Evolutionary conservation across 1,140 invertebrate species (phyloP).

Genomic region (Eubasilissa regina): DNA sequence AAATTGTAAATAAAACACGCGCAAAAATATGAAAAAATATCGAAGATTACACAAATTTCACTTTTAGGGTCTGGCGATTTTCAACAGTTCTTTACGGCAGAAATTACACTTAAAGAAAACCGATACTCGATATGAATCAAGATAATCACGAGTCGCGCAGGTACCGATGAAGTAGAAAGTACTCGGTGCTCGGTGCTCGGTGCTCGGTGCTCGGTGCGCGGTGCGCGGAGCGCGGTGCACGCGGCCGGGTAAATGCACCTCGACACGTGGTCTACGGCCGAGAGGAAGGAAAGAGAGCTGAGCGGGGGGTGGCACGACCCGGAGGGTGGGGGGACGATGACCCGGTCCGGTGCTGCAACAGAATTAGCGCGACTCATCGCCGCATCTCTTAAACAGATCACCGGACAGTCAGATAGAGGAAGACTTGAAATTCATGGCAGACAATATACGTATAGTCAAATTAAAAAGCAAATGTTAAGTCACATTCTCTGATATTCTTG

Average conservation of each 20-base stretch:
- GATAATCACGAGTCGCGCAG: not conserved
- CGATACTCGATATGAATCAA: not conserved
- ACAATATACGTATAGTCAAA: too few species aligned
- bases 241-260: slow-evolving; percentile 31
- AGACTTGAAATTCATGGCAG: too few species aligned
- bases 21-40: too few species aligned
- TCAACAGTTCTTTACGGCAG: too few species aligned
- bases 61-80: too few species aligned
- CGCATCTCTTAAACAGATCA: not conserved
- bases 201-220: not conserved
- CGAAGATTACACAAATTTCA: too few species aligned
- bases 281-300: not conserved
- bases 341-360: slow-evolving; percentile 15
- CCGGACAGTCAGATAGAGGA: too few species aligned
- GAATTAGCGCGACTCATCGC: slow-evolving; percentile 24
- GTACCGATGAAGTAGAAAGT: too few species aligned
- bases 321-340: not conserved
- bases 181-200: not conserved
- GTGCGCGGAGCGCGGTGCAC: not conserved
- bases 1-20: too few species aligned
- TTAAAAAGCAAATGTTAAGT: too few species aligned
- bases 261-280: slow-evolving; percentile 23
- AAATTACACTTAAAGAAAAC: too few species aligned
- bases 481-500: too few species aligned
- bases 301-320: not conserved